Evolutionary conservation across 2,888 invertebrate species (phyloP), one percentile per base, ranked within the genome.

Genomic region (Cybosia mesomella): DNA sequence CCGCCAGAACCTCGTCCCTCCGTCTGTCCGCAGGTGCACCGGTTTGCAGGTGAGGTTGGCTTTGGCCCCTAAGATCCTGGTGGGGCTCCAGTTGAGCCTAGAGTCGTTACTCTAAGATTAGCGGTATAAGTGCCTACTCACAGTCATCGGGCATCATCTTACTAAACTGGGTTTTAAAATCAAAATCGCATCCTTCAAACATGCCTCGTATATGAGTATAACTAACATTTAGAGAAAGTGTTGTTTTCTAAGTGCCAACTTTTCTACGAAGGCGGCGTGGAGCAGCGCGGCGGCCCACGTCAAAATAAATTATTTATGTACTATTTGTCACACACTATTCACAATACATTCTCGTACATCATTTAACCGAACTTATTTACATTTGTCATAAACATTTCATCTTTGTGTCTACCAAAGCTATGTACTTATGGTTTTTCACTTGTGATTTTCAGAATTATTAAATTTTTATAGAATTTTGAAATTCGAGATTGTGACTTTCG

Each of bases 111-210:
- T 15, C 71, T 80, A 70, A 71, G 67, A 77, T 64, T 75, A 71
- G 77, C 80, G 70, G 77, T 77, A 79, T 78, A 74, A 79, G 66
- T n/a, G n/a, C n/a, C n/a, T 73, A 68, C 70, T 73, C 54, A 36
- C 70, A 71, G 74, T 76, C 71, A 64, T 72, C 71, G 79, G 71
- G 72, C 74, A 68, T 76, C 74, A 70, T 76, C 71, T 66, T 60
- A 64, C 36, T 43, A 70, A 73, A 73, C 64, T 28, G 65, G 58
- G 59, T 66, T 73, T 75, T 73, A 54, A 66, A 72, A 68, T 72
- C 66, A 24, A 67, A 54, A 49, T 64, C 43, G 32, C 67, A 55
- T 67, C 55, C 61, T 54, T 63, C 54, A 58, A 63, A 54, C 61
- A 68, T 57, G 54, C 22, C 43, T 67, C 65, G 49, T 55, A 60